Base-by-base conservation (phyloP, 2,113 vertebrate genomes). In the Uria lomvia region DNA sequence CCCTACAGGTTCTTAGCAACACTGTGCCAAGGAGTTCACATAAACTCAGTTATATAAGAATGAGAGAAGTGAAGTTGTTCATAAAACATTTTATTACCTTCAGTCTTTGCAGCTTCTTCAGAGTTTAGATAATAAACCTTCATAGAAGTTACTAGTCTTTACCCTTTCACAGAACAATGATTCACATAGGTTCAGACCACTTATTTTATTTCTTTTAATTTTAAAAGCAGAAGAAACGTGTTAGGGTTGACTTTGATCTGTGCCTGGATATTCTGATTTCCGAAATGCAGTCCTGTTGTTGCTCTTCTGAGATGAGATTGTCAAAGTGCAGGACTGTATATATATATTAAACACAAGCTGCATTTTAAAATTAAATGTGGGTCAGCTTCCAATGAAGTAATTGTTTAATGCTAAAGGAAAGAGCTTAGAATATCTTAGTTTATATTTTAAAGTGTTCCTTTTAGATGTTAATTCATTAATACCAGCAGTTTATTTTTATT, bases 31-130 rank as follows among this genome's bases (percentile, higher is more conserved):
- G 72, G 56, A 97, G 76, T 90, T 83, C 90, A 94, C 71, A 92
- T 96, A 97, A 97, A 96, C 90, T 97, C 82, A 66, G 91, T 98
- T 97, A 95, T 91, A 91, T 96, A 97, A 96, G 85, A 97, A 95
- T 1, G 43, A 91, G 71, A 19, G 20, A 98, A 96, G 89, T 96
- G 86, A 97, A 97, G 88, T 97, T 98, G 95, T 98, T 97, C 96
- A 96, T 98, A 97, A 98, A 98, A 96, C 75, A 67, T 94, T 98
- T 98, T 98, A 97, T 97, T 97, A 96, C 65, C 90, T 92, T 97
- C 82, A 82, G 92, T 96, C 95, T 97, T 97, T 92, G 79, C 84
- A 53, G 92, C 90, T 92, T 96, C 96, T 97, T 93, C 95, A 84
- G 83, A 96, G 84, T 97, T 97, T 94, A 97, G 96, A 94, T 98